Conservation (phyloP, 2,797 vertebrate species). For the Hippocampus kuda region DNA sequence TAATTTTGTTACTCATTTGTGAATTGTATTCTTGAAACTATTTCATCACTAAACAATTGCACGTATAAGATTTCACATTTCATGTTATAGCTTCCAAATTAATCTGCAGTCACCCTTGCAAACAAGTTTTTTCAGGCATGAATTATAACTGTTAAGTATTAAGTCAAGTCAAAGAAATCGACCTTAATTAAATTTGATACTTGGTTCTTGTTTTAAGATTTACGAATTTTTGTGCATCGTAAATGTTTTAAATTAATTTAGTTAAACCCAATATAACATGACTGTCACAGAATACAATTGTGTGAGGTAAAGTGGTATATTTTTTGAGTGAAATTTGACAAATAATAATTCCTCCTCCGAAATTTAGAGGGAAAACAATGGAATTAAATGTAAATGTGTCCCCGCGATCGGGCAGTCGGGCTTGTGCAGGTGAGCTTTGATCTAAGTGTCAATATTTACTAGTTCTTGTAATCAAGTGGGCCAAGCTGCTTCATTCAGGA, state of each 20-base stretch:
- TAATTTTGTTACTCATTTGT: neutral
- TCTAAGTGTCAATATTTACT: constrained; percentile 84
- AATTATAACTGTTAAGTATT: neutral
- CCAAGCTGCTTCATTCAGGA: constrained; percentile 63
- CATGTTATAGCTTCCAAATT: no score
- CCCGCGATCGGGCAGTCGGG: constrained; percentile 15
- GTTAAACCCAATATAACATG: neutral
- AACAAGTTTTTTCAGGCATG: neutral
- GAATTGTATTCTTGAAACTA: no score
- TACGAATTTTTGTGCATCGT: neutral
- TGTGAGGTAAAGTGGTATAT: neutral
- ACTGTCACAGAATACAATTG: neutral
- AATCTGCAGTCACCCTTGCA: no score
- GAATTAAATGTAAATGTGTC: constrained; percentile 1
- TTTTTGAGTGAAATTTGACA: neutral
- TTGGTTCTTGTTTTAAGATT: neutral
- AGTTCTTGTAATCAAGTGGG: constrained; percentile 67
- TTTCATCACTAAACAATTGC: no score
- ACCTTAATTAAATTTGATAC: neutral
- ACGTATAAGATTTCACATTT: no score
- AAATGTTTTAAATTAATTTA: neutral
- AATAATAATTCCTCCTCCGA: neutral
- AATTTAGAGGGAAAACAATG: neutral
- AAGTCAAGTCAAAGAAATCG: neutral
- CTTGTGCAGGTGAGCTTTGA: constrained; percentile 74